Evolutionary conservation across 2,113 vertebrate species (phyloP), one percentile per base, ranked within the genome.

Genomic region (Saccopteryx bilineata): DNA sequence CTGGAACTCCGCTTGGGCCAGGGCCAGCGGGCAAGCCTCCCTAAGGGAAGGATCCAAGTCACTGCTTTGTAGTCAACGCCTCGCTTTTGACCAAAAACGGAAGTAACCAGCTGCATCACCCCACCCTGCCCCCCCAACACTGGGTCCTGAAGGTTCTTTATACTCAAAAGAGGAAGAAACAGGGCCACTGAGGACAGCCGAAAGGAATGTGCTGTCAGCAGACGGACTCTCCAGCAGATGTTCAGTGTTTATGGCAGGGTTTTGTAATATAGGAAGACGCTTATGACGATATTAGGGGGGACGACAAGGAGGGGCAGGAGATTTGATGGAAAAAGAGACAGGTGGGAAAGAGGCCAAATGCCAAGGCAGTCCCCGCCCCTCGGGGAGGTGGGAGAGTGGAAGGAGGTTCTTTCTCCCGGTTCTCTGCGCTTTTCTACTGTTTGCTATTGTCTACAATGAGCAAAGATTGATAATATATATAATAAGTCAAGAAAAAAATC

Each of bases 11-110:
- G n/a, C 91, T n/a, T 74, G 80, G 87, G 79, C 46, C 2, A 13
- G 39, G 50, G 74, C 94, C 93, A 96, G 83, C n/a, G 48, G 92
- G 90, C 79, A 15, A 12, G 65, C 63, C 52, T 92, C 88, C 88
- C 84, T 8, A 48, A 82, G 93, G 85, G 65, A 92, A 79, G 76
- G 54, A 94, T 71, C 54, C 60, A 23, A 48, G 74, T 65, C 26
- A 3, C 68, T 14, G 68, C 91, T 52, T 60, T 48, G 61, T 0
- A 89, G 95, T 66, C 93, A 78, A 79, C 9, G 31, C 90, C 81
- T 92, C 24, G 1, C 46, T 93, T 90, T 75, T 95, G 69, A 93
- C 95, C 94, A 97, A 96, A 97, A 79, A 95, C 46, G 95, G 96
- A 91, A 86, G 6, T 46, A 24, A 39, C 39, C 0, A 1, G 91